Evolutionary conservation across 1,140 invertebrate species (phyloP), one percentile per base, ranked within the genome.

Genomic region (Calliopsis andreniformis): DNA sequence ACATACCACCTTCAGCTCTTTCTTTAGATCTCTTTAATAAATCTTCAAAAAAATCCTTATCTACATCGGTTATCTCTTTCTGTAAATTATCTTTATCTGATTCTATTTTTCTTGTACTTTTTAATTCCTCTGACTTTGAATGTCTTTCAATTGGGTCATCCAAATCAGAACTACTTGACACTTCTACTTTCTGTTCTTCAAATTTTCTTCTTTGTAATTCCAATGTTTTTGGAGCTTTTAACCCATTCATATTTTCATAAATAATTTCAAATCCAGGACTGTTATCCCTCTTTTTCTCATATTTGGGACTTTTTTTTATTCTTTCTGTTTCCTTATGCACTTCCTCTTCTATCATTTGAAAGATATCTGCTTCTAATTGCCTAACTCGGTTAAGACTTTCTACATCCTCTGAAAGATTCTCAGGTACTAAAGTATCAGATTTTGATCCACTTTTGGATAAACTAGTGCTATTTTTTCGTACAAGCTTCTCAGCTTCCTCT

Each of bases 61-160:
- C 91, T 0, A 92, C 91, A n/a, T 92, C 91, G 0, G 87, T 92
- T 28, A 92, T 92, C 76, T 92, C 91, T 59, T 92, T 92, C 30
- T 89, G 87, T 6, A 92, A 47, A 78, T 84, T 92, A 7, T 91
- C 89, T 28, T 91, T 91, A 14, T 86, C 85, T 1, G 81, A 83
- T 32, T 85, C 77, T 3, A 69, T n/a, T 62, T 82, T 87, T 32
- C 85, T 87, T 1, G 68, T 23, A 32, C 61, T 79, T 10, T 80
- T 85, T 1, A 80, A 45, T 42, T 91, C 89, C 30, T 91, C 89
- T 0, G 87, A 89, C 56, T 86, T 87, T 0, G 91, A 91, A 72
- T 92, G 90, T 32, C 76, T 86, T 62, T 92, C 91, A n/a, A 92
- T 91, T 3, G 90, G 89, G 81, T 92, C 91, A 49, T 92, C 91